Conservation (phyloP, 2,113 vertebrate species). For the Cyprinodon brontotheroides region DNA sequence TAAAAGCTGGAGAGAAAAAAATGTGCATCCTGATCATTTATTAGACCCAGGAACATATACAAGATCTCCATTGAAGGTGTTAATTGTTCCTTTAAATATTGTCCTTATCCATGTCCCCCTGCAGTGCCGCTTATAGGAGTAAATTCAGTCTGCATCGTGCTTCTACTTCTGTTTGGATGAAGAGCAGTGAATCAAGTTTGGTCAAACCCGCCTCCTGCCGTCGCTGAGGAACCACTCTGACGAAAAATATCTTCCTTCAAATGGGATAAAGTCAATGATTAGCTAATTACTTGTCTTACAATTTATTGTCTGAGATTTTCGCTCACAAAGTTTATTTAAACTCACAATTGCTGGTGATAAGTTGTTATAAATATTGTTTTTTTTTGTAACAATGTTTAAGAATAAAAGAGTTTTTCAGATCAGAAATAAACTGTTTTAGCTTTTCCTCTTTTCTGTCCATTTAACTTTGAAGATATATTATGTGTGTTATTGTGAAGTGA, state of each 20-base stretch:
- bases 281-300: constrained; percentile 3
- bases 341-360: background rate
- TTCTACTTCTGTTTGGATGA: constrained; percentile 94
- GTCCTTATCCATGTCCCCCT: constrained; percentile 14
- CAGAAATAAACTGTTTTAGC: too few relatives aligned
- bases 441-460: too few relatives aligned
- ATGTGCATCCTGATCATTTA: too few relatives aligned
- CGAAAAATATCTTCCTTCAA: constrained; percentile 18
- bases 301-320: background rate
- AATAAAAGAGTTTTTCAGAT: constrained; percentile 15
- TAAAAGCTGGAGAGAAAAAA: background rate
- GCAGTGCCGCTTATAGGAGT: constrained; percentile 93
- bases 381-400: background rate
- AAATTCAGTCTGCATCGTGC: constrained; percentile 89
- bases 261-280: background rate
- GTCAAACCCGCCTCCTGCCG: background rate
- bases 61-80: background rate
- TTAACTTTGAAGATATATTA: too few relatives aligned
- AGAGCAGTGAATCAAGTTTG: constrained; percentile 1
- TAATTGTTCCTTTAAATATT: background rate
- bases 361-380: background rate
- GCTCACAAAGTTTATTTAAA: constrained; percentile 11
- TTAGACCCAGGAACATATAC: background rate
- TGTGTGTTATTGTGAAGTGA: too few relatives aligned
- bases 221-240: constrained; percentile 40